A percentile compares a stretch with the other conserved stretches of the same genome.
Evolutionary conservation across 2,797 vertebrate genomes (phyloP).

Genomic region (Labroides dimidiatus): DNA sequence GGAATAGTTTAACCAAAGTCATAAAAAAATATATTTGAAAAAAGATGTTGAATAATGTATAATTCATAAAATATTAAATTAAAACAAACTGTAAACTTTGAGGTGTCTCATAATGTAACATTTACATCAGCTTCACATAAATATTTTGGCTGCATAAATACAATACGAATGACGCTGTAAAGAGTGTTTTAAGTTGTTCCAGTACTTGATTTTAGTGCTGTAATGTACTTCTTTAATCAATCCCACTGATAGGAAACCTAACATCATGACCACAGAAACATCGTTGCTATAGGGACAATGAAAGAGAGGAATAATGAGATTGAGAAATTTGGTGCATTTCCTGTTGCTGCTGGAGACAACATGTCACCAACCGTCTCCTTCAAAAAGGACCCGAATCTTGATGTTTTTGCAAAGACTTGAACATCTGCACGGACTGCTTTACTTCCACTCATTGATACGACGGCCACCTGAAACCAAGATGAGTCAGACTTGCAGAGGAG

Average conservation of each 20-base stretch:
- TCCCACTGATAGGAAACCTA: background rate
- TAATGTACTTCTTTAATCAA: background rate
- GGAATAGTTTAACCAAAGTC: background rate
- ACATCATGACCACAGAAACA: constrained; percentile 20
- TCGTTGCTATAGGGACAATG: constrained; percentile 1
- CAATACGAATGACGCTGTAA: background rate
- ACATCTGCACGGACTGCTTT: constrained; percentile 30
- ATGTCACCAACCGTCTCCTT: constrained; percentile 50
- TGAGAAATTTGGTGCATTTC: constrained; percentile 17
- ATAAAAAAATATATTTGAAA: background rate
- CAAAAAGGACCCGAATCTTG: constrained; percentile 51
- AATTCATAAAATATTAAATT: background rate
- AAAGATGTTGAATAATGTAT: background rate
- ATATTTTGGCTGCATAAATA: constrained; percentile 13
- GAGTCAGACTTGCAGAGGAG: constrained; percentile 61
- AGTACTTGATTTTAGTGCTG: constrained; percentile 12
- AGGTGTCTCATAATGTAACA: background rate
- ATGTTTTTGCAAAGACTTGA: constrained; percentile 53
- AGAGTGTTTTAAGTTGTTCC: background rate
- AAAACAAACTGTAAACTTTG: background rate
- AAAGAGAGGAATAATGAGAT: constrained; percentile 24
- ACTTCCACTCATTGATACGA: constrained; percentile 22
- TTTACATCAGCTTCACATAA: constrained; percentile 3
- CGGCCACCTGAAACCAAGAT: constrained; percentile 64
- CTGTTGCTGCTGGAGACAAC: constrained; percentile 35